Conservation (phyloP, 2,888 invertebrate species). For the Danaus chrysippus region DNA sequence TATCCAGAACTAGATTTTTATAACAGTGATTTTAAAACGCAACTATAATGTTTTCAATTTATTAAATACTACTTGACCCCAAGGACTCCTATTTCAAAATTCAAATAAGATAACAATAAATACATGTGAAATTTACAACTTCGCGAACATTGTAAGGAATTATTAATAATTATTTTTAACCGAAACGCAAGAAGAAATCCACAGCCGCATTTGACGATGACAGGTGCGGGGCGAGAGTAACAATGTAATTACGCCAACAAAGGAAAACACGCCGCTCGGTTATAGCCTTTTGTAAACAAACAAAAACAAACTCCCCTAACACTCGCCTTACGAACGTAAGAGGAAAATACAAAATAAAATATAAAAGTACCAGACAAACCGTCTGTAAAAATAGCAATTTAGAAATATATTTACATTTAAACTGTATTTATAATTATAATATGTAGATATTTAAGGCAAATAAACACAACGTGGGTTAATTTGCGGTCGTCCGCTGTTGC, state of each 20-base stretch:
- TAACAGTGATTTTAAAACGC: no score
- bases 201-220: constrained; percentile 30
- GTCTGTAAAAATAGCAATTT: constrained; percentile 16
- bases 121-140: not conserved
- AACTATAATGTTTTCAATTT: no score
- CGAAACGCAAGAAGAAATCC: constrained; percentile 23
- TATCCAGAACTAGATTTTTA: no score
- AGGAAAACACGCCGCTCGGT: constrained; percentile 36
- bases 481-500: constrained; percentile 17
- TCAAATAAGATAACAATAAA: no score
- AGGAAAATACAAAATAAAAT: constrained; percentile 31
- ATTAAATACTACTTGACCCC: no score
- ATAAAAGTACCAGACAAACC: constrained; percentile 10
- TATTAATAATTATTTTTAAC: not conserved
- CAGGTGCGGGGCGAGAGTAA: constrained; percentile 37
- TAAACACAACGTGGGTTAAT: constrained; percentile 20
- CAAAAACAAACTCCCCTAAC: constrained; percentile 45
- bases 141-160: not conserved
- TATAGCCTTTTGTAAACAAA: constrained; percentile 51
- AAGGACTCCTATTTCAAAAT: no score
- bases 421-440: constrained; percentile 2
- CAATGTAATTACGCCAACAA: constrained; percentile 38
- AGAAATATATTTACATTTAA: constrained; percentile 7
- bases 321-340: constrained; percentile 32
- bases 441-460: constrained; percentile 8